Percentiles rank a stretch among this genome's conserved stretches.
Conservation (phyloP, 2,113 vertebrate species). For the Otus sunia region DNA sequence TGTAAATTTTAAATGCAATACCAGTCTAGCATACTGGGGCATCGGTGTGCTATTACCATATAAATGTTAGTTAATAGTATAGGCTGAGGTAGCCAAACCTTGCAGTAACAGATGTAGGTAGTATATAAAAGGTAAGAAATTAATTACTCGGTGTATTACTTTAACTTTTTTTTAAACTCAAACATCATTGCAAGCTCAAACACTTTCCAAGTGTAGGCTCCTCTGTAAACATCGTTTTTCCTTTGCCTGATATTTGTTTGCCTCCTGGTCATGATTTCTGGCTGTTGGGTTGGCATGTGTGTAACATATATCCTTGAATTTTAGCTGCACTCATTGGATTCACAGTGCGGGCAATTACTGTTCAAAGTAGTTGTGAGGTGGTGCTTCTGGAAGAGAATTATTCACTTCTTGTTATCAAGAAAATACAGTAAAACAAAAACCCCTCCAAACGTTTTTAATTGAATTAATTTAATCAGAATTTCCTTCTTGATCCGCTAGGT, state of each 20-base stretch:
- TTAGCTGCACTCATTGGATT: conserved; percentile 38
- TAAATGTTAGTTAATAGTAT: neutral
- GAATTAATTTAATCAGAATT: neutral
- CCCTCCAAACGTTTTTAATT: neutral
- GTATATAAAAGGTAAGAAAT: neutral
- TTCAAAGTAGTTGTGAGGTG: conserved; percentile 35
- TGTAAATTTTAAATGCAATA: neutral
- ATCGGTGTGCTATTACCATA: neutral
- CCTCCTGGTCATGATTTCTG: neutral
- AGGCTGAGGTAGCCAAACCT: neutral
- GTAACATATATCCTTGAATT: neutral
- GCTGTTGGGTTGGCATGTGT: neutral
- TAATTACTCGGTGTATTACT: neutral
- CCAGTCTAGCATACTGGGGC: neutral
- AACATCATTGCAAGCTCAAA: neutral
- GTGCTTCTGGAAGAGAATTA: conserved; percentile 33
- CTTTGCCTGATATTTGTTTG: neutral
- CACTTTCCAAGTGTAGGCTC: neutral
- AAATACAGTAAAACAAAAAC: neutral
- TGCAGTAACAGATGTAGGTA: neutral
- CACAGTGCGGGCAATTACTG: neutral
- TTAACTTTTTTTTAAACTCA: neutral
- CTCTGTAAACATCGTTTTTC: neutral
- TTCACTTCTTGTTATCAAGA: neutral
- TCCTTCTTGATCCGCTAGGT: neutral